Conservation (phyloP, 2,888 invertebrate genomes). For the Anarsia innoxiella region DNA sequence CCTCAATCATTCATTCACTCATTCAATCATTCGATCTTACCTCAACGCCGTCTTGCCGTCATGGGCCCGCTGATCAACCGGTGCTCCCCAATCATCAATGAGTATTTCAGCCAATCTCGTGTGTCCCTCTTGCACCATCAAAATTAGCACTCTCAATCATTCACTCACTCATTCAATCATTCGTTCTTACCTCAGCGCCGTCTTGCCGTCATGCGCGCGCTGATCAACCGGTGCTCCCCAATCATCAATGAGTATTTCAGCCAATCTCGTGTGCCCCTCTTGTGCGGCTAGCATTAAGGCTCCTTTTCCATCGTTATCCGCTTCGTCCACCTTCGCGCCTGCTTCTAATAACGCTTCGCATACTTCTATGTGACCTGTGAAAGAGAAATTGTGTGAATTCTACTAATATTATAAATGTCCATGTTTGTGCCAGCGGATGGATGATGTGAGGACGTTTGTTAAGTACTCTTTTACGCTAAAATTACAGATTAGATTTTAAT, state of each 20-base stretch:
- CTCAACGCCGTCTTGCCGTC: constrained; percentile 93
- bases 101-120: constrained; percentile 76
- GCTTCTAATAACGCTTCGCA: constrained; percentile 88
- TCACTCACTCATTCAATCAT: too few species aligned
- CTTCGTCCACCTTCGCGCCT: constrained; percentile 90
- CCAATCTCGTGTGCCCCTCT: constrained; percentile 82
- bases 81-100: constrained; percentile 83
- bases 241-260: constrained; percentile 80
- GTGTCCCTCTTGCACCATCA: constrained; percentile 92
- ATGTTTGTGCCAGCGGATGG: too few species aligned
- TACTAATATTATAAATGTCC: too few species aligned
- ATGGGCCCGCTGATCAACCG: constrained; percentile 89
- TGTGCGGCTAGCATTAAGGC: constrained; percentile 92
- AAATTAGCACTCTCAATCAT: too few species aligned
- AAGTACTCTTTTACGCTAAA: too few species aligned
- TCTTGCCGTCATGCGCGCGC: constrained; percentile 92
- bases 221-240: constrained; percentile 88
- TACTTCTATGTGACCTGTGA: constrained; percentile 85
- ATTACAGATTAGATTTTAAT: too few species aligned
- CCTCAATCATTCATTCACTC: too few species aligned
- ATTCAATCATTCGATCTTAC: constrained; percentile 46
- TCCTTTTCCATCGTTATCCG: constrained; percentile 93
- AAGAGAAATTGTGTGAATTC: too few species aligned
- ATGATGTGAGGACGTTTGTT: too few species aligned
- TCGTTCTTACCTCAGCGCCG: constrained; percentile 81